These are phyloP conservation scores for Pituophis catenifer DNA, from an alignment of 2,113 vertebrate species.

Conservation along the genomic window DNA sequence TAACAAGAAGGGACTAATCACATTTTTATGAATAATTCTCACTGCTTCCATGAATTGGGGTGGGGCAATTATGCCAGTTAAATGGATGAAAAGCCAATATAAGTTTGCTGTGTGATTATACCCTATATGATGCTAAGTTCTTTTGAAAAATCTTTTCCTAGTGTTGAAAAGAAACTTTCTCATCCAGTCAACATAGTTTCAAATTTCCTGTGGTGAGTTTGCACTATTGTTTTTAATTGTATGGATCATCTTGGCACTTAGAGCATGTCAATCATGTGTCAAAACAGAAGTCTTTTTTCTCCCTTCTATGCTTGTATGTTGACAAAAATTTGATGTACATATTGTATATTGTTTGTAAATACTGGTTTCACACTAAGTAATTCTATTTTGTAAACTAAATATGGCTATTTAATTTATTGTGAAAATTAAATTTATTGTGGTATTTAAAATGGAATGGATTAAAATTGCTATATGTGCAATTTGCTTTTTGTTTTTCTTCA, in stretches of 20 bases:
- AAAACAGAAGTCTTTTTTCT: slow-evolving; percentile 59
- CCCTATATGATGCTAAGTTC: slow-evolving; percentile 54
- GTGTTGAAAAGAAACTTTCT: slow-evolving; percentile 68
- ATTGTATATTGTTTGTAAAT: slow-evolving; percentile 82
- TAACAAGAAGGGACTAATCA: neutral
- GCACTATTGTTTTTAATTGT: slow-evolving; percentile 73
- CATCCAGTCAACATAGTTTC: slow-evolving; percentile 63
- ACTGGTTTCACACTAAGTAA: slow-evolving; percentile 83
- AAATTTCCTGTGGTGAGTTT: slow-evolving; percentile 75
- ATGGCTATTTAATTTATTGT: slow-evolving; percentile 86
- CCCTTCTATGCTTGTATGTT: slow-evolving; percentile 64
- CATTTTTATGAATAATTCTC: neutral
- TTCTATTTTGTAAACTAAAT: slow-evolving; percentile 86
- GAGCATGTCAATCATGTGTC: slow-evolving; percentile 72
- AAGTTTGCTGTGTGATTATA: slow-evolving; percentile 13
- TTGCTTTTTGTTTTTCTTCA: slow-evolving; percentile 43
- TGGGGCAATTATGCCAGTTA: neutral
- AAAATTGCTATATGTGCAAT: slow-evolving; percentile 75
- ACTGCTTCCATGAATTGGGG: neutral
- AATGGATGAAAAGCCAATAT: neutral
- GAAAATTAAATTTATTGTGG: slow-evolving; percentile 83
- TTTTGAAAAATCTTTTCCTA: slow-evolving; percentile 75
- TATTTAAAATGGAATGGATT: slow-evolving; percentile 85
- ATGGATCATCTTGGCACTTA: slow-evolving; percentile 63
- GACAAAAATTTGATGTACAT: slow-evolving; percentile 71